These are phyloP conservation scores for Blera fallax DNA, from an alignment of 2,888 invertebrate genomes.

Conservation along the genomic window DNA sequence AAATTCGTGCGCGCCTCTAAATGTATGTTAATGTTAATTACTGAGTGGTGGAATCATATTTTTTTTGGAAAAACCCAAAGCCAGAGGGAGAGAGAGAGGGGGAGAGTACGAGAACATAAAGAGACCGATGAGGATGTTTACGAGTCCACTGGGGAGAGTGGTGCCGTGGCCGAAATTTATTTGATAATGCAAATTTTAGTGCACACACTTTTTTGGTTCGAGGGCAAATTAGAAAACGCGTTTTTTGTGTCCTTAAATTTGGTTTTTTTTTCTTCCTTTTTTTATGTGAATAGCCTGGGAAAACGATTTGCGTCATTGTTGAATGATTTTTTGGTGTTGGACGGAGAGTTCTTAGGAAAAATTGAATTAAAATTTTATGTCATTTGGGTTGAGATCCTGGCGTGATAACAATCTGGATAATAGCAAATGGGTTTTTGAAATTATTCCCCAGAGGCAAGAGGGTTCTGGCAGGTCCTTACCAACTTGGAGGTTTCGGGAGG, in stretches of 20 bases:
- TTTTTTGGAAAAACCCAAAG: too few species aligned
- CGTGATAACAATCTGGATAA: neutral
- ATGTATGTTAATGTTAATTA: conserved; percentile 31
- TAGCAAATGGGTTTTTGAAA: neutral
- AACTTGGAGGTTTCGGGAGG: too few species aligned
- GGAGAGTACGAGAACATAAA: neutral
- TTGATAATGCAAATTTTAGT: conserved; percentile 5
- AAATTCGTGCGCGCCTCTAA: neutral
- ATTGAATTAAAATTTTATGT: neutral
- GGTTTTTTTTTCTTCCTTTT: neutral
- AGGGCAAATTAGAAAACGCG: neutral
- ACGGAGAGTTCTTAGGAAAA: neutral
- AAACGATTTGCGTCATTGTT: neutral
- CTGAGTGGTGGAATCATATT: neutral
- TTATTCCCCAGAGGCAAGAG: too few species aligned
- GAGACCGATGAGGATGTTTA: neutral
- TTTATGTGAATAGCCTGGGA: neutral
- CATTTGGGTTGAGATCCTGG: neutral
- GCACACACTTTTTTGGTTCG: neutral
- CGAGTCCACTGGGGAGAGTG: neutral
- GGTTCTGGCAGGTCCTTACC: too few species aligned
- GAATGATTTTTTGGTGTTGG: neutral
- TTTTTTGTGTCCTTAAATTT: neutral
- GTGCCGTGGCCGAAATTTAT: neutral
- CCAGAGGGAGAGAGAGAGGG: neutral